Conservation (phyloP, 2,797 vertebrate species). For the Gila robusta region DNA sequence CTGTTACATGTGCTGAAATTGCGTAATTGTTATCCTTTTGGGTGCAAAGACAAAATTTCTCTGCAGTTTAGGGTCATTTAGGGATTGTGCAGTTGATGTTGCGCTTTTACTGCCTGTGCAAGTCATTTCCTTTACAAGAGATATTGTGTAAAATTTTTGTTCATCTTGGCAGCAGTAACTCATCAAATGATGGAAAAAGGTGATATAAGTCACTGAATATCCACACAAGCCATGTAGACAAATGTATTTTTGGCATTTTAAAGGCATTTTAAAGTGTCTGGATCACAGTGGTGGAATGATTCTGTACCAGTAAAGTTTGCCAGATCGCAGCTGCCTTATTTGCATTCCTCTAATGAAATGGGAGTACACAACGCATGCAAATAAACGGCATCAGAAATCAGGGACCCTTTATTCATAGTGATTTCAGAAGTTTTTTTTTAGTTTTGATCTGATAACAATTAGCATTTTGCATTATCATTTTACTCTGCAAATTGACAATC, state of each 20-base stretch:
- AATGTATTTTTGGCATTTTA: not conserved
- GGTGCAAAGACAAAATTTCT: not conserved
- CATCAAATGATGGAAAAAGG: not conserved
- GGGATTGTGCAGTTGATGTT: not conserved
- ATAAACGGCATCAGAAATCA: not conserved
- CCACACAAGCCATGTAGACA: not conserved
- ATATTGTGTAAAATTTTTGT: not conserved
- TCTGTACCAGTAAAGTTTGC: not conserved
- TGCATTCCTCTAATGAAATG: not conserved
- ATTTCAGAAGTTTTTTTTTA: not conserved
- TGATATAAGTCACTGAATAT: not conserved
- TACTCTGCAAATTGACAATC: not conserved
- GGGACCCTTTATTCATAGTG: not conserved
- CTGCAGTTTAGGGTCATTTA: not conserved
- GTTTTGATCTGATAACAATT: not conserved
- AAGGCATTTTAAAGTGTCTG: not conserved
- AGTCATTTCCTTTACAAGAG: not conserved
- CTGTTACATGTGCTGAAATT: not conserved
- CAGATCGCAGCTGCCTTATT: not conserved
- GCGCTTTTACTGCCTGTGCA: not conserved
- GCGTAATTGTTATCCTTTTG: not conserved
- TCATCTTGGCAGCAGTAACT: slow-evolving; percentile 4
- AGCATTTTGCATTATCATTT: not conserved
- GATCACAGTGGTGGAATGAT: not conserved
- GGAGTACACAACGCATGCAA: not conserved